Percentiles rank a stretch among this genome's conserved stretches.
phyloP scores from a whole-genome alignment of 2,113 vertebrate species.

The Pseudopodoces humilis region DNA sequence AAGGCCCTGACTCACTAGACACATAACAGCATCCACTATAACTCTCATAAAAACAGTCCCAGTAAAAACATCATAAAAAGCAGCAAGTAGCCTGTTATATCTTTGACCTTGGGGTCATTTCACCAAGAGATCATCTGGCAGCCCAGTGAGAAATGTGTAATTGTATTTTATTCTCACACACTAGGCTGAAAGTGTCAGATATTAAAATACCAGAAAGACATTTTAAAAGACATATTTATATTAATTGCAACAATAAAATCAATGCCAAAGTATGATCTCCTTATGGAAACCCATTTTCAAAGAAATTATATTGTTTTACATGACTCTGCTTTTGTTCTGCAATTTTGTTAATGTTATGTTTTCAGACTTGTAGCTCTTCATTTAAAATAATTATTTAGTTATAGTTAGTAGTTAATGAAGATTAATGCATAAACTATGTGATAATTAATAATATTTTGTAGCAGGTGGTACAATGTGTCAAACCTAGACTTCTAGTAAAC shows the following conservation, averaged over 20 bases:
- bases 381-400: neutral
- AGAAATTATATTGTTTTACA: neutral
- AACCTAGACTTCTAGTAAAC: neutral
- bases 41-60: slow-evolving; percentile 36
- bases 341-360: neutral
- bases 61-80: neutral
- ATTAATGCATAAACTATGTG: neutral
- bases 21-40: slow-evolving; percentile 7
- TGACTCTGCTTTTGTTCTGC: neutral
- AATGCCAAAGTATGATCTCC: neutral
- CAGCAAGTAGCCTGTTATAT: slow-evolving; percentile 19
- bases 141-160: neutral
- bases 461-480: neutral
- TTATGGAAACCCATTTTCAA: neutral
- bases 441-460: neutral
- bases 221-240: neutral
- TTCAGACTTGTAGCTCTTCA: neutral
- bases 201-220: neutral
- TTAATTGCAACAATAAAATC: neutral
- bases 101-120: slow-evolving; percentile 20
- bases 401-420: neutral
- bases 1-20: slow-evolving; percentile 34
- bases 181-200: neutral
- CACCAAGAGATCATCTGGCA: slow-evolving; percentile 6
- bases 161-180: neutral